These are phyloP conservation scores for Ondatra zibethicus DNA, from an alignment of 2,113 vertebrate genomes.

Conservation along the genomic window DNA sequence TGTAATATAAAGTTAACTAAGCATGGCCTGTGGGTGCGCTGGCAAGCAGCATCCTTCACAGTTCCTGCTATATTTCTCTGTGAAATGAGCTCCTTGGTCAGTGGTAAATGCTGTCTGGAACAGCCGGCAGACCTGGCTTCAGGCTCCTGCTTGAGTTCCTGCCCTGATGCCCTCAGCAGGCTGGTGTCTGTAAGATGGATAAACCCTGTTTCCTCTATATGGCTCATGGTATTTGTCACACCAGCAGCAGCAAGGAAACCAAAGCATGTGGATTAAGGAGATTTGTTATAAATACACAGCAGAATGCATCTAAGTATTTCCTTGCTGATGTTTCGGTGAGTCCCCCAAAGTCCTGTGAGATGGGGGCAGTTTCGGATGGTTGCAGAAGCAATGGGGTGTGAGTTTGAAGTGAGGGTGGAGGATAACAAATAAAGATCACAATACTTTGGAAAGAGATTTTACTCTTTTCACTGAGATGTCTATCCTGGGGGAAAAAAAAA, in stretches of 20 bases:
- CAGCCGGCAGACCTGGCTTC: background rate
- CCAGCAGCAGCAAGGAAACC: background rate
- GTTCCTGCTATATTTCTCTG: background rate
- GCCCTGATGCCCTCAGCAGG: background rate
- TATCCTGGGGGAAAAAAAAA: background rate
- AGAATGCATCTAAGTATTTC: background rate
- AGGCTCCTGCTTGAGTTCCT: background rate
- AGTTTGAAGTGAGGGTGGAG: background rate
- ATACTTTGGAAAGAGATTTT: slow-evolving; percentile 17
- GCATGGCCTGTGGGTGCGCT: background rate
- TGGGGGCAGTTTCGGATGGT: background rate
- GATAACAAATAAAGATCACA: background rate
- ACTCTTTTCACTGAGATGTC: background rate
- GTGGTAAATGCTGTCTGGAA: background rate
- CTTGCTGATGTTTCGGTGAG: background rate
- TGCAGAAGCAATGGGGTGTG: background rate
- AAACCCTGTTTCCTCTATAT: background rate
- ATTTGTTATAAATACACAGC: background rate
- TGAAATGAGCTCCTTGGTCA: background rate
- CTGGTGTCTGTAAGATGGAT: background rate
- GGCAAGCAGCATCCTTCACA: background rate
- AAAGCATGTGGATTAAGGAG: background rate
- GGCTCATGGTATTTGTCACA: background rate
- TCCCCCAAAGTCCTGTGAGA: background rate
- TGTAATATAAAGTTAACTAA: background rate